These are phyloP conservation scores for Antigone vipio DNA, from an alignment of 2,113 vertebrate species.

Conservation along the genomic window DNA sequence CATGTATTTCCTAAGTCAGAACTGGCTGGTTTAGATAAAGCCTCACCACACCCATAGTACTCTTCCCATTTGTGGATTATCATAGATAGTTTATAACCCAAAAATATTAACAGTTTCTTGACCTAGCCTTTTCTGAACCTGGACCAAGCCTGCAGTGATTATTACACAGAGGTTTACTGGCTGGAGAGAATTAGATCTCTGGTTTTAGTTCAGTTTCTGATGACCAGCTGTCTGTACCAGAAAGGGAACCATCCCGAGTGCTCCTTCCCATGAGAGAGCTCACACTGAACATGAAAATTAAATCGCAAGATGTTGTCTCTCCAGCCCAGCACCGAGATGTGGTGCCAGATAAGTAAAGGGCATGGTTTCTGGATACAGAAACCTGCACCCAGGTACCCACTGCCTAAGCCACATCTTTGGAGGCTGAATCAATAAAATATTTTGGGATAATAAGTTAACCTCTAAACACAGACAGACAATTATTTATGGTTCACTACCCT, in stretches of 20 bases:
- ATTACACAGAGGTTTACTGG: background rate
- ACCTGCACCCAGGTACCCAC: background rate
- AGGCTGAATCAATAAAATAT: background rate
- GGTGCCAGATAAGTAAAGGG: background rate
- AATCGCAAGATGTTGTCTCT: background rate
- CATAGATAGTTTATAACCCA: background rate
- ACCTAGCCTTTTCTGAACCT: background rate
- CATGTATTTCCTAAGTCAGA: background rate
- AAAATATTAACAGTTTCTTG: background rate
- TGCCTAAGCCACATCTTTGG: background rate
- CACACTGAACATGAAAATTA: background rate
- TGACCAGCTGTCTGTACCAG: background rate
- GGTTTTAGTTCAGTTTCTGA: background rate
- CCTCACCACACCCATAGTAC: background rate
- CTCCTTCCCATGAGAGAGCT: background rate
- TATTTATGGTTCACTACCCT: slow-evolving; percentile 2
- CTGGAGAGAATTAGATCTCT: background rate
- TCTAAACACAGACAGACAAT: background rate
- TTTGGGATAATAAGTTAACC: background rate
- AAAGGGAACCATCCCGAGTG: background rate
- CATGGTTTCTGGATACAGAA: background rate
- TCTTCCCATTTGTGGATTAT: background rate
- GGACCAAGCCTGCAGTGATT: background rate
- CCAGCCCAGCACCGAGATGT: background rate
- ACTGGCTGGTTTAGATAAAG: background rate